Base-by-base conservation (phyloP, 1,140 invertebrate genomes). In the Phymastichus coffea region DNA sequence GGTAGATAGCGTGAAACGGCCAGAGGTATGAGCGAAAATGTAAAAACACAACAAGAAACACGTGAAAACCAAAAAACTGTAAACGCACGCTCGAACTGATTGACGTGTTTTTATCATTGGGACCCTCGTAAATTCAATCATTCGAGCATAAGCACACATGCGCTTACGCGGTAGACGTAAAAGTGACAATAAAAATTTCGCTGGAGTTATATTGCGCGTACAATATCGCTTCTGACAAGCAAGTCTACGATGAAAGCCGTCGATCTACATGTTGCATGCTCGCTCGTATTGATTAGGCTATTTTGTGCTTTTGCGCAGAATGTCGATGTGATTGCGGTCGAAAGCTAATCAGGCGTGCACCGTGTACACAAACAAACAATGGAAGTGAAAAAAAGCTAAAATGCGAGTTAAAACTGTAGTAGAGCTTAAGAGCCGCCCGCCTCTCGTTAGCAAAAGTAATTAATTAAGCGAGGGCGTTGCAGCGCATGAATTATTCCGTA, bases 381-480 rank as follows among this genome's bases (percentile, higher is more conserved):
- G 51, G 23, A 28, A 14, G 3, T n/a, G n/a, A n/a, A n/a, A n/a
- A n/a, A n/a, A n/a, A 8, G n/a, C 43, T 63, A 48, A 65, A 65
- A 63, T 63, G 63, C 57, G 61, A 60, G 57, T n/a, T n/a, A n/a
- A n/a, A n/a, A n/a, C n/a, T n/a, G n/a, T n/a, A n/a, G n/a, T 25
- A 37, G 63, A 66, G 62, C 64, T 66, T 63, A 44, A 58, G 61
- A 38, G 57, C 46, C 30, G 26, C 54, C 54, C 28, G 53, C 35
- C 35, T 28, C 57, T 65, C 60, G 58, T 65, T 65, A 65, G 53
- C 14, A 55, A 47, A 47, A 15, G 53, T 49, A 60, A 64, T 64
- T 60, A 60, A 64, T 64, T 60, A 64, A 60, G 17, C 43, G 53
- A 35, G 30, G 28, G 43, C 51, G 41, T 49, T 20, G 57, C 33